Evolutionary conservation across 2,797 vertebrate species (phyloP).

Genomic region (Betta splendens): DNA sequence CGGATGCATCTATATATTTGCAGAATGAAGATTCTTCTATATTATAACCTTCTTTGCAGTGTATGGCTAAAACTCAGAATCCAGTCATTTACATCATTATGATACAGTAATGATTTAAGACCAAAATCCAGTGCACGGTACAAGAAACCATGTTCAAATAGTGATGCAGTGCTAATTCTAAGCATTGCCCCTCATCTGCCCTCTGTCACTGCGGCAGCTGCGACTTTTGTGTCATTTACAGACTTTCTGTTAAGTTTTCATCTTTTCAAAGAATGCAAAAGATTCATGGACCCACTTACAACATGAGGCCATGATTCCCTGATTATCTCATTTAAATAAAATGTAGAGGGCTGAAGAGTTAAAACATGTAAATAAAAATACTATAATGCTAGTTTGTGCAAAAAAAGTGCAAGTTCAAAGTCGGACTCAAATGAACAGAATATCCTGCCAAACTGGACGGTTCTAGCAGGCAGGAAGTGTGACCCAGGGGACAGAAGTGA

Average conservation of each 20-base stretch:
- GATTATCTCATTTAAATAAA: neutral
- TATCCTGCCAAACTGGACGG: constrained; percentile 21
- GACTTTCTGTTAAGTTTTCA: neutral
- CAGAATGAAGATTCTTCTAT: no score
- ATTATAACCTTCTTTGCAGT: no score
- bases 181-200: neutral
- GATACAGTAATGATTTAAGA: no score
- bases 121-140: neutral
- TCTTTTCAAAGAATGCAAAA: neutral
- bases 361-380: neutral
- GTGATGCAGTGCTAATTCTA: no score
- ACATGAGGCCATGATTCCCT: neutral
- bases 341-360: neutral
- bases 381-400: neutral
- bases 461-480: constrained; percentile 35
- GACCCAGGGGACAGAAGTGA: constrained; percentile 37
- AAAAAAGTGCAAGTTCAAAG: neutral
- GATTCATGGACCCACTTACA: neutral
- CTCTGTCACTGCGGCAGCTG: neutral
- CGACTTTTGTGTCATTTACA: neutral
- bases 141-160: no score
- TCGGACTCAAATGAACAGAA: constrained; percentile 16
- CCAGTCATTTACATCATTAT: no score
- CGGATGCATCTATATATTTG: no score
- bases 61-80: no score